Conservation (phyloP, 2,113 vertebrate species). For the Coturnix japonica region DNA sequence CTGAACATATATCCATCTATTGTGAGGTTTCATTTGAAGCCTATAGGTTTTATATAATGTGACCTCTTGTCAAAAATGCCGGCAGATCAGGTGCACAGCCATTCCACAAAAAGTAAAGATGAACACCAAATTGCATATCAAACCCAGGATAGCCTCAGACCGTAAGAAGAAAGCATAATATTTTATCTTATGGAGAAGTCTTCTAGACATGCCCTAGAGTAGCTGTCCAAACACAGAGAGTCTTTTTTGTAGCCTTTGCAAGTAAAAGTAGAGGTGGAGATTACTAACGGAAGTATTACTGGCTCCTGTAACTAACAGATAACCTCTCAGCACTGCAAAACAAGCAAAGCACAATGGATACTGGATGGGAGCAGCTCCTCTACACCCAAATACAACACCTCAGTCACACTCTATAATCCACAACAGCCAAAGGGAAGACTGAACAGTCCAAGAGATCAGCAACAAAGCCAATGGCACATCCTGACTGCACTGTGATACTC, state of each 20-base stretch:
- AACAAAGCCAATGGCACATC: neutral
- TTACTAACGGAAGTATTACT: neutral
- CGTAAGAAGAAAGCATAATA: neutral
- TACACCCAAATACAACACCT: neutral
- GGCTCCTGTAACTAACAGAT: neutral
- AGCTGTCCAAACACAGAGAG: neutral
- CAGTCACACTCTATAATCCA: neutral
- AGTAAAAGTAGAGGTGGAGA: neutral
- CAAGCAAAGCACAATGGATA: neutral
- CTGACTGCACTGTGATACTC: neutral
- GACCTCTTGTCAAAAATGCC: neutral
- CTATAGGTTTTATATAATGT: neutral
- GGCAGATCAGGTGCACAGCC: neutral
- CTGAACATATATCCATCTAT: neutral
- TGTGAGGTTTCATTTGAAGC: neutral
- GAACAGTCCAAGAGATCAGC: neutral
- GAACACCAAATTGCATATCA: neutral
- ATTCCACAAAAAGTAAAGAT: neutral
- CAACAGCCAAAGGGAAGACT: neutral
- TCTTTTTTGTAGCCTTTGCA: neutral
- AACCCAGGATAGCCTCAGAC: neutral
- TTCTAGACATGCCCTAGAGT: neutral
- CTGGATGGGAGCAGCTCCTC: neutral
- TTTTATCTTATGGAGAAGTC: neutral
- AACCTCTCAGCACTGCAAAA: neutral